A percentile compares a stretch with the other conserved stretches of the same genome.
These are phyloP conservation scores for Acanthosepion pharaonis DNA, from an alignment of 2,888 invertebrate genomes.

Conservation along the genomic window DNA sequence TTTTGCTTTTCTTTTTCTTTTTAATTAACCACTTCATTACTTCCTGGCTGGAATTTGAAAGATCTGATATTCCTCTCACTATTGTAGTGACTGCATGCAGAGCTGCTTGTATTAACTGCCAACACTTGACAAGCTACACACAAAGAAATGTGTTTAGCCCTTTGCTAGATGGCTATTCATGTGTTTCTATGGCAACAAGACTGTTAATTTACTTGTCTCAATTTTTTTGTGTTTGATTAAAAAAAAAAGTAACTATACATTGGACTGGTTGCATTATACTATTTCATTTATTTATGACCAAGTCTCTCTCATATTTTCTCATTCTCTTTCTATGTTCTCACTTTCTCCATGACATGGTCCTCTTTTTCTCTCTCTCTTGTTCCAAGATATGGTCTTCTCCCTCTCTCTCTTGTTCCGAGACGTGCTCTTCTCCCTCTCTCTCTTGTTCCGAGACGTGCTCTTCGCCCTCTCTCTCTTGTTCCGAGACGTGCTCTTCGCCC, in stretches of 20 bases:
- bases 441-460: too few relatives aligned
- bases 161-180: background rate
- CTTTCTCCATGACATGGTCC: background rate
- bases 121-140: constrained; percentile 14
- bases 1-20: background rate
- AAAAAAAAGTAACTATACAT: background rate
- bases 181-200: background rate
- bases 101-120: background rate
- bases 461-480: too few relatives aligned
- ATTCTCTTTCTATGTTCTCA: background rate
- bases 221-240: background rate
- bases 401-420: too few relatives aligned
- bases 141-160: constrained; percentile 33
- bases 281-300: background rate
- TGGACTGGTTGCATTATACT: background rate
- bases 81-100: background rate
- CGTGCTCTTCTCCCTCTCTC: too few relatives aligned
- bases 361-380: too few relatives aligned
- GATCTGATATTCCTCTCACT: background rate
- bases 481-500: too few relatives aligned
- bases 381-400: too few relatives aligned
- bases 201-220: background rate
- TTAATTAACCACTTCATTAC: background rate
- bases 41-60: constrained; percentile 5
- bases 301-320: background rate